phyloP scores from a whole-genome alignment of 1,140 invertebrate genomes.

The Macrotrachela quadricornifera region DNA sequence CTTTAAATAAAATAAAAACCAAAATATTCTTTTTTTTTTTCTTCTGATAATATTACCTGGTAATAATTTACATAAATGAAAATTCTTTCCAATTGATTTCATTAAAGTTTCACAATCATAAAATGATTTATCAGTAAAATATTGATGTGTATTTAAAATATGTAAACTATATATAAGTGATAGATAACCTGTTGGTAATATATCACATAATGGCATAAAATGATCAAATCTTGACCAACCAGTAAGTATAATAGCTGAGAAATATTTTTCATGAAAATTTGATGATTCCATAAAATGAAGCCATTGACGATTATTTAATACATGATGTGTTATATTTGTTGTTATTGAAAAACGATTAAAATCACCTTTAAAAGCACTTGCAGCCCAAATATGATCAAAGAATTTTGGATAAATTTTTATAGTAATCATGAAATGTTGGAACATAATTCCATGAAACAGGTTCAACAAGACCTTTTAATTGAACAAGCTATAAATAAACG shows the following conservation, averaged over 20 bases:
- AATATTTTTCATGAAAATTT: background rate
- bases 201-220: constrained; percentile 2
- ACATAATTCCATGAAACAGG: background rate
- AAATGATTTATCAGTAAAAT: too few relatives aligned
- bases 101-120: too few relatives aligned
- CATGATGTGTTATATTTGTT: background rate
- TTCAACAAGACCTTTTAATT: too few relatives aligned
- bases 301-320: background rate
- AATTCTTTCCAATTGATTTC: too few relatives aligned
- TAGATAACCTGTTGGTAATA: background rate
- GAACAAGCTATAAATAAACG: too few relatives aligned
- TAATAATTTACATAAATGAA: too few relatives aligned
- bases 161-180: too few relatives aligned
- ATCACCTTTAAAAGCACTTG: constrained; percentile 8
- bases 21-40: too few relatives aligned
- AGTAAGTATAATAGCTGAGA: constrained; percentile 1
- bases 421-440: background rate
- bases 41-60: too few relatives aligned
- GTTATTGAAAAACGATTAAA: background rate
- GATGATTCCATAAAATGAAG: background rate
- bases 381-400: constrained; percentile 2
- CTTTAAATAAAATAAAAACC: too few relatives aligned
- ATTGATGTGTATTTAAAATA: too few relatives aligned
- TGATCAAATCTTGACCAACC: constrained; percentile 9
- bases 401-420: too few relatives aligned